Evolutionary conservation across 2,888 invertebrate species (phyloP), one percentile per base, ranked within the genome.

Genomic region (Leptogaster cylindrica): DNA sequence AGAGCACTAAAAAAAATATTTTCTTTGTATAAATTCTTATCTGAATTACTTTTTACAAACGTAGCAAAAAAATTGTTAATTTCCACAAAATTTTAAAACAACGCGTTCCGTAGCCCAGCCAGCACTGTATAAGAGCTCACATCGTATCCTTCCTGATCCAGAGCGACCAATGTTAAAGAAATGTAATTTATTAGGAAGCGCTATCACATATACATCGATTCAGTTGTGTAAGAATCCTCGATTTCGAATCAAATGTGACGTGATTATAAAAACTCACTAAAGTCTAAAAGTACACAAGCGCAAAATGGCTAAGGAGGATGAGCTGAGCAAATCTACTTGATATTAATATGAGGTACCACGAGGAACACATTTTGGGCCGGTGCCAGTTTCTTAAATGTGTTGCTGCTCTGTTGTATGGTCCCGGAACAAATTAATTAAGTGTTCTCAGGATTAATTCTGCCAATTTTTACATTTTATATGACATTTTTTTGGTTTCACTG

Each of bases 41-140:
- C 8, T 33, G 18, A 52, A 16, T 52, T 52, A 52, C 31, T 52
- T 33, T 52, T 27, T 55, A 20, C 55, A 65, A 46, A 68, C 31
- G 14, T 65, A 50, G 50, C 58, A 33, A 18, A 5, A 31, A 50
- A 67, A n/a, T n/a, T 68, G 25, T 67, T 68, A 41, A 16, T 58
- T 33, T 44, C 46, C 48, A 36, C 8, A 39, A 66, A 64, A 65
- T 72, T 73, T 73, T 52, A 71, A 73, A 74, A 78, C 80, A 78
- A 79, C 80, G 78, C 80, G 79, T 79, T 77, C 80, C 76, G 79
- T 77, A 79, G 80, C 79, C 80, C 79, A 79, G 79, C 77, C 80
- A 79, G 80, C 80, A 79, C 79, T 79, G 79, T 36, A 8, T 33
- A 46, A 23, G 36, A 7, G 39, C 46, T 55, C 39, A 55, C 33